A percentile compares a stretch with the other conserved stretches of the same genome.
phyloP scores from a whole-genome alignment of 2,797 vertebrate species.

The Gastrophryne carolinensis region DNA sequence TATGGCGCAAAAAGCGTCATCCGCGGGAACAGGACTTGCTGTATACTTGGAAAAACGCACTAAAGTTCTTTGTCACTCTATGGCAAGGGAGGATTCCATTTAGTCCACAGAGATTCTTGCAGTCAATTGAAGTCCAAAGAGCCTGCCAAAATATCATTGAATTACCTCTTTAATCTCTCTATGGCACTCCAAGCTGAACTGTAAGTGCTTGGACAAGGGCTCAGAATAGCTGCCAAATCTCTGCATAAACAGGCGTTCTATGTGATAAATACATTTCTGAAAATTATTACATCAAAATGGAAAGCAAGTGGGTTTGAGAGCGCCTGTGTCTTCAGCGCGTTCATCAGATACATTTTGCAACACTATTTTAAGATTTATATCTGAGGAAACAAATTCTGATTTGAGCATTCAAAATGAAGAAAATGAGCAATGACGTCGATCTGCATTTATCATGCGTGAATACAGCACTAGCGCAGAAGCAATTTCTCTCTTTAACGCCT shows the following conservation, averaged over 20 bases:
- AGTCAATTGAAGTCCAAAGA: constrained; percentile 25
- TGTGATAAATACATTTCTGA: constrained; percentile 30
- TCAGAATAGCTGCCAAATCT: constrained; percentile 15
- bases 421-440: background rate
- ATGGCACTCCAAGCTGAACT: constrained; percentile 31
- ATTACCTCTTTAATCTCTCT: constrained; percentile 42
- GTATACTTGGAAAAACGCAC: background rate
- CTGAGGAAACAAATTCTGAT: background rate
- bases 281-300: constrained; percentile 40
- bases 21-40: no score
- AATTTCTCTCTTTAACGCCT: constrained; percentile 1
- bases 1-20: no score
- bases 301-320: constrained; percentile 13
- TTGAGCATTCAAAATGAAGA: background rate
- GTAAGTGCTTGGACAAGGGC: constrained; percentile 39
- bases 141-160: constrained; percentile 39
- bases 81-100: constrained; percentile 21
- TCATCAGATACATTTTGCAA: constrained; percentile 2
- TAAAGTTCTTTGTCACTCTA: constrained; percentile 8
- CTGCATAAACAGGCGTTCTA: constrained; percentile 34
- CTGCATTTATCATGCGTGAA: background rate
- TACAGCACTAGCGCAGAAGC: background rate
- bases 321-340: background rate
- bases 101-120: constrained; percentile 17
- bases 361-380: background rate